Percentiles rank a stretch among this genome's conserved stretches.
These are phyloP conservation scores for Pomatostomus ruficeps DNA, from an alignment of 2,113 vertebrate genomes.

Conservation along the genomic window DNA sequence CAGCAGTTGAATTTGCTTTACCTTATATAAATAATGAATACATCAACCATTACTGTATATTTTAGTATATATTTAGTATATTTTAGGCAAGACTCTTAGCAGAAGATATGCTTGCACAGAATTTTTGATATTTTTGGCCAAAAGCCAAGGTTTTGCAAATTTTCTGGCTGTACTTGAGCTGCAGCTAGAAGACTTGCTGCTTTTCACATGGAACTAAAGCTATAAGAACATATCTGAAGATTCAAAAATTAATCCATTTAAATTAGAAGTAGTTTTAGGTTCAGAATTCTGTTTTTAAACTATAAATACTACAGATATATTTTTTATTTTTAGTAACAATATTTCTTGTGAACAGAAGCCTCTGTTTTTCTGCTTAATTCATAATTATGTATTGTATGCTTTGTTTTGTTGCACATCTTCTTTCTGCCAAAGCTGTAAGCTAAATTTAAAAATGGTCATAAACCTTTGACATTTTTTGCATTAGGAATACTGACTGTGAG, in stretches of 20 bases:
- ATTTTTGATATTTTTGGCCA: background rate
- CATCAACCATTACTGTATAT: background rate
- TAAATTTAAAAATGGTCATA: background rate
- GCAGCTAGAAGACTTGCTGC: background rate
- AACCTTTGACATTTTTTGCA: background rate
- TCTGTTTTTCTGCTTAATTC: background rate
- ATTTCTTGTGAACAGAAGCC: background rate
- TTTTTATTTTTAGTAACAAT: background rate
- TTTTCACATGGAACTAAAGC: background rate
- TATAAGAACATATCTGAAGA: background rate
- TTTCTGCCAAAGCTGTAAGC: background rate
- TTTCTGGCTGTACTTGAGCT: background rate
- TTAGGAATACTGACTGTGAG: background rate
- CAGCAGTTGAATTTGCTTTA: background rate
- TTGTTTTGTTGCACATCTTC: background rate
- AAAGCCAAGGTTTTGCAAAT: background rate
- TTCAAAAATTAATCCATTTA: background rate
- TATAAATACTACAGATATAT: background rate
- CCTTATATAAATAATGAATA: conserved; percentile 31
- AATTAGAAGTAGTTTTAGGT: background rate
- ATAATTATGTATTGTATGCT: background rate
- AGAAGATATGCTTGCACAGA: background rate
- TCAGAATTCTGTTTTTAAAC: background rate
- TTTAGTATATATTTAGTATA: background rate
- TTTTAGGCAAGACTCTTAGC: background rate